Evolutionary conservation across 1,140 invertebrate species (phyloP).

Genomic region (roundworm (Caenorhabditis elegans)): DNA sequence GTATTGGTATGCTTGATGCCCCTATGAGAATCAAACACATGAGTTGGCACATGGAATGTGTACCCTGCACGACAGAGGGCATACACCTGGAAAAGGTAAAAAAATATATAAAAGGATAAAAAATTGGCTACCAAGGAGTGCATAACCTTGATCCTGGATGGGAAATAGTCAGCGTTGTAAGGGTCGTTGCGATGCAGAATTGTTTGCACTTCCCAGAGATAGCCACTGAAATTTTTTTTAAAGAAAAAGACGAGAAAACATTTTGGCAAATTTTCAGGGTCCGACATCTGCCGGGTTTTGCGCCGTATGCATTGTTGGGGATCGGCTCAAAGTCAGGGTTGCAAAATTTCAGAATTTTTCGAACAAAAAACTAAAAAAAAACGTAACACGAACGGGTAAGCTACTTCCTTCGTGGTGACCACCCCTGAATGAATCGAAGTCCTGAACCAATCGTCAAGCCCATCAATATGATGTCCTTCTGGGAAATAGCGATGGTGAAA

Average conservation of each 20-base stretch:
- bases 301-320: too few relatives aligned
- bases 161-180: conserved; percentile 8
- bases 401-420: not conserved
- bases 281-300: too few relatives aligned
- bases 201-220: not conserved
- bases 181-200: not conserved
- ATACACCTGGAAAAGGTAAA: not conserved
- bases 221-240: not conserved
- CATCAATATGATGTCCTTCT: not conserved
- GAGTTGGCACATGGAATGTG: not conserved
- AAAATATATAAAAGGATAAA: not conserved
- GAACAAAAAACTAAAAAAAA: too few relatives aligned
- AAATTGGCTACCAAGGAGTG: not conserved
- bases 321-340: too few relatives aligned
- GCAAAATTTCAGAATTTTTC: too few relatives aligned
- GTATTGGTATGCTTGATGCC: not conserved
- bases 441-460: not conserved
- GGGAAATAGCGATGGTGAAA: not conserved
- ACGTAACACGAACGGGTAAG: too few relatives aligned
- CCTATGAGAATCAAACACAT: not conserved
- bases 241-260: too few relatives aligned
- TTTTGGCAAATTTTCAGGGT: not conserved
- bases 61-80: not conserved
- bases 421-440: not conserved
- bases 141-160: not conserved